Conservation (phyloP, 2,797 vertebrate species). For the Alosa sapidissima region DNA sequence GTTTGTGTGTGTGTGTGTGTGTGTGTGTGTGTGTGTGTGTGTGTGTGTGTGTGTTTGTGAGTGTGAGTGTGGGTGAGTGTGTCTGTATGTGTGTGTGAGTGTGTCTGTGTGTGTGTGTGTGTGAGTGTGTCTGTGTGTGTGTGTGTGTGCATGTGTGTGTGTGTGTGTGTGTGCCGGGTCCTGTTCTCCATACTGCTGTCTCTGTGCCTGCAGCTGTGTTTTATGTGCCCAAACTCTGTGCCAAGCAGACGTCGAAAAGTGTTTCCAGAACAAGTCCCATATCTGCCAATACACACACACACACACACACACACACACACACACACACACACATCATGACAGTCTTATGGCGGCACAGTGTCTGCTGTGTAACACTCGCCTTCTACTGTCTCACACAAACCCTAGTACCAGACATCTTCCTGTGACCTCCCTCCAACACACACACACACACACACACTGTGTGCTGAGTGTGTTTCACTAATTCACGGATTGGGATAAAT, state of each 20-base stretch:
- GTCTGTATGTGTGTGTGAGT: background rate
- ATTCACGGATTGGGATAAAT: too few species aligned
- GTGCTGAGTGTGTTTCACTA: too few species aligned
- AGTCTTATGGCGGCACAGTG: background rate
- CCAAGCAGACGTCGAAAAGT: constrained; percentile 54
- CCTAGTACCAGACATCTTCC: too few species aligned
- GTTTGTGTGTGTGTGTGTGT: too few species aligned
- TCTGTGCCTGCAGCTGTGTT: constrained; percentile 55
- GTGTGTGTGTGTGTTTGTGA: background rate
- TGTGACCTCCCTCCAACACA: too few species aligned
- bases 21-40: background rate
- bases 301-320: constrained; percentile 19
- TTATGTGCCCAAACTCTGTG: constrained; percentile 54
- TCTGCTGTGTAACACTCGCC: background rate
- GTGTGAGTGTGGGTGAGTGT: background rate
- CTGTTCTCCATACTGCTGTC: constrained; percentile 48
- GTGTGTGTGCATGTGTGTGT: background rate
- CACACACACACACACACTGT: too few species aligned
- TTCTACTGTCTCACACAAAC: too few species aligned
- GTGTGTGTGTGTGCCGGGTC: background rate
- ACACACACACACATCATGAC: constrained; percentile 17
- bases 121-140: background rate
- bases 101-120: background rate
- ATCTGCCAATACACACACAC: constrained; percentile 35
- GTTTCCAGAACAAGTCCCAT: constrained; percentile 45